phyloP scores from a whole-genome alignment of 2,888 invertebrate genomes.

The Tyria jacobaeae region DNA sequence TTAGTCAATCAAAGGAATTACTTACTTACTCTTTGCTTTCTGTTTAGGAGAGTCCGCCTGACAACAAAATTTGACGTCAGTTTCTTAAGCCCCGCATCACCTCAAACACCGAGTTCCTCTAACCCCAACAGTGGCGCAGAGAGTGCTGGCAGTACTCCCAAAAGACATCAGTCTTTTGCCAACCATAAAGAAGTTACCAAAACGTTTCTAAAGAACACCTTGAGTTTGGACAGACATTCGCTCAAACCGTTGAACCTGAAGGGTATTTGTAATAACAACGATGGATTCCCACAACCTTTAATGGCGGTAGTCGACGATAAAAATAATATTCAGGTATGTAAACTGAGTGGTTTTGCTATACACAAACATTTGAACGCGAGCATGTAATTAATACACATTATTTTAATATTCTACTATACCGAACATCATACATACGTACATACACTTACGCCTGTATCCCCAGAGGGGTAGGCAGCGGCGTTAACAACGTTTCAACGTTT shows the following conservation, averaged over 20 bases:
- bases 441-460: too few species aligned
- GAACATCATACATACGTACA: too few species aligned
- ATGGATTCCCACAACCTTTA: slow-evolving; percentile 68
- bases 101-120: slow-evolving; percentile 60
- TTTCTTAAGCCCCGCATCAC: slow-evolving; percentile 67
- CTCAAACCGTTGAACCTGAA: slow-evolving; percentile 78
- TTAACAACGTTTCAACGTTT: too few species aligned
- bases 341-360: background rate
- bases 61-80: slow-evolving; percentile 81
- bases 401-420: too few species aligned
- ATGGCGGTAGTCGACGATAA: slow-evolving; percentile 80
- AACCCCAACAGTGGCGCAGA: slow-evolving; percentile 54
- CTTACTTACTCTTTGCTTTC: background rate
- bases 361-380: too few species aligned
- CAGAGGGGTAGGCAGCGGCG: too few species aligned
- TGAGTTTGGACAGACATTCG: slow-evolving; percentile 74
- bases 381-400: too few species aligned
- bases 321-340: slow-evolving; percentile 78
- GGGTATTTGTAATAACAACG: slow-evolving; percentile 74
- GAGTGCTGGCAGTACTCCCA: slow-evolving; percentile 63
- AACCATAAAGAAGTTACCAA: slow-evolving; percentile 64
- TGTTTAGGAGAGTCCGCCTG: slow-evolving; percentile 72
- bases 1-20: background rate
- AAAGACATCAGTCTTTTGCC: slow-evolving; percentile 72
- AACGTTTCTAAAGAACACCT: slow-evolving; percentile 63